Conservation (phyloP, 1,140 invertebrate species). For the Sogatella furcifera region DNA sequence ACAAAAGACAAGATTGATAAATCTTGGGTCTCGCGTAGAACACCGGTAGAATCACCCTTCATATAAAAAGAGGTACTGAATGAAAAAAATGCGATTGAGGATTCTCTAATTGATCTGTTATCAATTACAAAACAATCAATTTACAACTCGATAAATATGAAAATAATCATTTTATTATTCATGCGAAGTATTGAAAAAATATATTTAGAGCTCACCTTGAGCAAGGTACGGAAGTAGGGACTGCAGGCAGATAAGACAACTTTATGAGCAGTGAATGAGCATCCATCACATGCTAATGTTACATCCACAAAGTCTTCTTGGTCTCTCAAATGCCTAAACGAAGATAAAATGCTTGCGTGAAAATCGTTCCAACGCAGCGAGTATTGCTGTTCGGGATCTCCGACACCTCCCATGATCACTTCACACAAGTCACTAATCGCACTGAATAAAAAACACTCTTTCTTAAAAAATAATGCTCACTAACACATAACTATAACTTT, state of each 20-base stretch:
- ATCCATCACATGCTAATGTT: constrained; percentile 81
- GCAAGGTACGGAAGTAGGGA: constrained; percentile 77
- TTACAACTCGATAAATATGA: neutral
- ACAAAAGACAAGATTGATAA: no score
- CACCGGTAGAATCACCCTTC: no score
- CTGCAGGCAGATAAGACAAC: constrained; percentile 79
- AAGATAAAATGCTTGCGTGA: constrained; percentile 76
- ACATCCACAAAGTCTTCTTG: constrained; percentile 86
- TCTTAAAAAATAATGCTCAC: neutral
- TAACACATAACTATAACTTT: neutral
- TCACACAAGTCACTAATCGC: constrained; percentile 9
- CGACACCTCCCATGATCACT: constrained; percentile 39
- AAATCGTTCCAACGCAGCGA: constrained; percentile 90
- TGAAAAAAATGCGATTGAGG: no score
- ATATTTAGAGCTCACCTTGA: constrained; percentile 47
- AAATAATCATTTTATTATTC: no score
- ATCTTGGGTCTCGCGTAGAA: no score
- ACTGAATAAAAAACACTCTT: constrained; percentile 1
- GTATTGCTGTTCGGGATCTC: constrained; percentile 69
- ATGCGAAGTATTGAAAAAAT: no score
- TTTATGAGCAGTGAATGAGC: constrained; percentile 82
- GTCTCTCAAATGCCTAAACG: constrained; percentile 72
- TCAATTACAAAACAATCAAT: no score
- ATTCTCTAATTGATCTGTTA: no score
- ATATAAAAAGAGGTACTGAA: no score